These are phyloP conservation scores for Helicoverpa armigera DNA, from an alignment of 1,140 invertebrate genomes.

Conservation along the genomic window DNA sequence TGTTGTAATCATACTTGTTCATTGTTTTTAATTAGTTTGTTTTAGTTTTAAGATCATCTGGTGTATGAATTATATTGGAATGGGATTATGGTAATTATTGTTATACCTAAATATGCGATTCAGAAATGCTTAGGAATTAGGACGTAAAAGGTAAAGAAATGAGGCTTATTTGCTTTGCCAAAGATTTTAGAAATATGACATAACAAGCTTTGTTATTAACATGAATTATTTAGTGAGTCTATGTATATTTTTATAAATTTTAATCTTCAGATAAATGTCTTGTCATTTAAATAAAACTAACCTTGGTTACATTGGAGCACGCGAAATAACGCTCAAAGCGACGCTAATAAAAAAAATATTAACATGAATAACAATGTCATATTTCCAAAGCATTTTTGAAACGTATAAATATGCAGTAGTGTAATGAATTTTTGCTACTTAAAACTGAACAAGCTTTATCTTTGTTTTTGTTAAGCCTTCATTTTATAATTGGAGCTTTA, in stretches of 20 bases:
- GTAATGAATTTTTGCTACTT: conserved; percentile 46
- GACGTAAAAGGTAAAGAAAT: neutral
- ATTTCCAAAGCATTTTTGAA: conserved; percentile 36
- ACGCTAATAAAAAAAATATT: neutral
- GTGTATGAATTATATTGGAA: conserved; percentile 47
- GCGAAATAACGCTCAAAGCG: conserved; percentile 15
- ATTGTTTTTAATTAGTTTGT: conserved; percentile 61
- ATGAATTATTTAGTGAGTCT: neutral
- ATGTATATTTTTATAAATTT: neutral
- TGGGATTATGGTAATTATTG: conserved; percentile 50
- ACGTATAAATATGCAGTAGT: conserved; percentile 33
- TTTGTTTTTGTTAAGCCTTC: conserved; percentile 26
- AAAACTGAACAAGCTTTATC: conserved; percentile 42
- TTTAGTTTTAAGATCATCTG: conserved; percentile 59
- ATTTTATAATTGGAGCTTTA: conserved; percentile 26
- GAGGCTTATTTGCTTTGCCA: conserved; percentile 42
- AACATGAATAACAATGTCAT: conserved; percentile 9
- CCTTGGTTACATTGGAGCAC: neutral
- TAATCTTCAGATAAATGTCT: neutral
- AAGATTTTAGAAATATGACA: neutral
- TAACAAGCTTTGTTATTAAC: conserved; percentile 29
- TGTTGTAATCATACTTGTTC: conserved; percentile 61
- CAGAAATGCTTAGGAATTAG: conserved; percentile 44
- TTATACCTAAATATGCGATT: conserved; percentile 38
- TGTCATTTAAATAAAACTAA: conserved; percentile 24